phyloP scores from a whole-genome alignment of 2,888 invertebrate genomes.

The Melolontha melolontha region DNA sequence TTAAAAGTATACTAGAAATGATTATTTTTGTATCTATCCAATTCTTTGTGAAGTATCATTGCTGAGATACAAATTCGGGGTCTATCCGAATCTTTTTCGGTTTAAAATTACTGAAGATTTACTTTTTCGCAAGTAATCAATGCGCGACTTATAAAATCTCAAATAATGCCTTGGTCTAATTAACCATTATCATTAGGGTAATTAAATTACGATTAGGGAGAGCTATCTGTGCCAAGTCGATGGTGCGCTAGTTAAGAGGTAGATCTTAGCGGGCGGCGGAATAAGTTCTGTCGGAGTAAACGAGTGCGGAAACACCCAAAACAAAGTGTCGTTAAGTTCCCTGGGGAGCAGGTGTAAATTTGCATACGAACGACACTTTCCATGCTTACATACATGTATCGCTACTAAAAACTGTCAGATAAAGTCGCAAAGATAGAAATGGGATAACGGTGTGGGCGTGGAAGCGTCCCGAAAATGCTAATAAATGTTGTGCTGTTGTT shows the following conservation, averaged over 20 bases:
- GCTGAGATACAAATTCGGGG: no score
- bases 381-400: slow-evolving; percentile 16
- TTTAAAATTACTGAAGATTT: no score
- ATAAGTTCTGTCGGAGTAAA: not conserved
- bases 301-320: slow-evolving; percentile 9
- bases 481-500: slow-evolving; percentile 17
- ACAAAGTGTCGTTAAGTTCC: slow-evolving; percentile 34
- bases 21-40: no score
- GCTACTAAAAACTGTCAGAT: slow-evolving; percentile 24
- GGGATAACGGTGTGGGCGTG: not conserved
- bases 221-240: slow-evolving; percentile 10
- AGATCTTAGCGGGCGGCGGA: slow-evolving; percentile 9
- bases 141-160: not conserved
- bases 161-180: slow-evolving; percentile 18
- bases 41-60: no score
- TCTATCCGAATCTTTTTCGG: no score
- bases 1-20: no score
- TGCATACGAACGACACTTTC: slow-evolving; percentile 30
- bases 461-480: slow-evolving; percentile 14
- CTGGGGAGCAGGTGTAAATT: slow-evolving; percentile 34
- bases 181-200: slow-evolving; percentile 33
- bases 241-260: not conserved
- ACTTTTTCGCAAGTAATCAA: no score
- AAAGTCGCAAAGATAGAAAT: slow-evolving; percentile 26
- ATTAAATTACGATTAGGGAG: slow-evolving; percentile 33